phyloP scores from a whole-genome alignment of 2,797 vertebrate genomes.

The Notolepis coatsorum region DNA sequence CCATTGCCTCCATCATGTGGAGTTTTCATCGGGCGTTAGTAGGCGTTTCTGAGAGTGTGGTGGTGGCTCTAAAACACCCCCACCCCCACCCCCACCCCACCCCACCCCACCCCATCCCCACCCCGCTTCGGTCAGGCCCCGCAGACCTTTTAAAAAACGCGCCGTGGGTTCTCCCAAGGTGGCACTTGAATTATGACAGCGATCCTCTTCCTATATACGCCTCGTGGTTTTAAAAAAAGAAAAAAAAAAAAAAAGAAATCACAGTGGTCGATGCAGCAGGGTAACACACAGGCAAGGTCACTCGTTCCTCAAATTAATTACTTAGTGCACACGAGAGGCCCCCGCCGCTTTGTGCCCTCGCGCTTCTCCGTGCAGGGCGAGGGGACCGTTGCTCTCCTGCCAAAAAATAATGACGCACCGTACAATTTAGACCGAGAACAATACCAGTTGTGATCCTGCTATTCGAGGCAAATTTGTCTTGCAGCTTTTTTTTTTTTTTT shows the following conservation, averaged over 20 bases:
- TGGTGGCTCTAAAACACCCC: too few species aligned
- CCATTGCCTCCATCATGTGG: too few species aligned
- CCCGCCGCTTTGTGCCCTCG: constrained; percentile 43
- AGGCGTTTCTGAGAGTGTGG: too few species aligned
- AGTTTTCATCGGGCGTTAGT: too few species aligned
- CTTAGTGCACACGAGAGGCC: constrained; percentile 31
- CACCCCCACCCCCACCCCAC: too few species aligned
- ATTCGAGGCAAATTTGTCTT: constrained; percentile 40
- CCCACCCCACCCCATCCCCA: too few species aligned
- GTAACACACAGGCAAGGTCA: constrained; percentile 67
- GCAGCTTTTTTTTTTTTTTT: constrained; percentile 57
- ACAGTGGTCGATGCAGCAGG: constrained; percentile 42
- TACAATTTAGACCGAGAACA: constrained; percentile 37
- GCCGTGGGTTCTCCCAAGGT: constrained; percentile 28
- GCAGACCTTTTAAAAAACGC: constrained; percentile 41
- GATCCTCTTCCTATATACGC: constrained; percentile 58
- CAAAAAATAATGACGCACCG: constrained; percentile 27
- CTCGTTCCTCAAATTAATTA: constrained; percentile 73
- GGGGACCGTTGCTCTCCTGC: constrained; percentile 33
- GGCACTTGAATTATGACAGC: constrained; percentile 64
- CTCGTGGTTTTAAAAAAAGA: constrained; percentile 47
- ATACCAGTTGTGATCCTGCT: constrained; percentile 26
- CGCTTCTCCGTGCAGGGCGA: constrained; percentile 32
- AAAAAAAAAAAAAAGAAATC: constrained; percentile 13
- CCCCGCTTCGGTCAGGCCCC: constrained; percentile 23